A percentile compares a stretch with the other conserved stretches of the same genome.
phyloP scores from a whole-genome alignment of 2,113 vertebrate species.

The Scopus umbretta region DNA sequence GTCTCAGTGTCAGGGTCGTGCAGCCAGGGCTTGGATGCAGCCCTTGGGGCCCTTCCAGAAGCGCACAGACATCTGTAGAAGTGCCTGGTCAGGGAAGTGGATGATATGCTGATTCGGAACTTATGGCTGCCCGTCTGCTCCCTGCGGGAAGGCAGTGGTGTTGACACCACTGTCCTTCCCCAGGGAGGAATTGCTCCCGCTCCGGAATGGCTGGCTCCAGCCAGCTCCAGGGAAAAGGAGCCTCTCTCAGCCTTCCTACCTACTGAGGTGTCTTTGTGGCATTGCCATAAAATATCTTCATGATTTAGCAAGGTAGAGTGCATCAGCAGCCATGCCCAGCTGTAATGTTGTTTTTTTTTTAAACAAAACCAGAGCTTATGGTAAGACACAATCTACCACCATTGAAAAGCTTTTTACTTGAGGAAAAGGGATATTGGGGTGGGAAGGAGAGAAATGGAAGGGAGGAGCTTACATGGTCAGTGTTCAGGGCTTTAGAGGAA shows the following conservation, averaged over 20 bases:
- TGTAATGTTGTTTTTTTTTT: not conserved
- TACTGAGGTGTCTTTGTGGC: not conserved
- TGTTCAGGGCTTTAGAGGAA: not conserved
- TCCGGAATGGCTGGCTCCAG: not conserved
- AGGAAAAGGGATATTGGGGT: not conserved
- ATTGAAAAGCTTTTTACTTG: not conserved
- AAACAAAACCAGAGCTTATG: not conserved
- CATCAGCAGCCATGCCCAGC: not conserved
- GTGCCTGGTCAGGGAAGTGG: not conserved
- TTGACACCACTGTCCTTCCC: not conserved
- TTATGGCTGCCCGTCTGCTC: rapidly evolving
- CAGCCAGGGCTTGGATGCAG: not conserved
- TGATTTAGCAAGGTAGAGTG: not conserved
- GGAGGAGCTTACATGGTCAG: rapidly evolving
- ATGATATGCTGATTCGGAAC: not conserved
- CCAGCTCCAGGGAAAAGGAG: not conserved
- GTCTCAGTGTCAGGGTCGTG: rapidly evolving
- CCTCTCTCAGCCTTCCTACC: not conserved
- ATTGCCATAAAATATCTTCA: not conserved
- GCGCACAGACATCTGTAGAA: not conserved
- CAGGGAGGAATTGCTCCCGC: not conserved
- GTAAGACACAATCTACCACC: not conserved
- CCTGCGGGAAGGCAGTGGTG: rapidly evolving
- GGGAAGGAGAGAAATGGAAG: not conserved
- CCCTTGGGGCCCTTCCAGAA: not conserved